Conservation (phyloP, 2,797 vertebrate species). For the Enteromius unitaeniatus region DNA sequence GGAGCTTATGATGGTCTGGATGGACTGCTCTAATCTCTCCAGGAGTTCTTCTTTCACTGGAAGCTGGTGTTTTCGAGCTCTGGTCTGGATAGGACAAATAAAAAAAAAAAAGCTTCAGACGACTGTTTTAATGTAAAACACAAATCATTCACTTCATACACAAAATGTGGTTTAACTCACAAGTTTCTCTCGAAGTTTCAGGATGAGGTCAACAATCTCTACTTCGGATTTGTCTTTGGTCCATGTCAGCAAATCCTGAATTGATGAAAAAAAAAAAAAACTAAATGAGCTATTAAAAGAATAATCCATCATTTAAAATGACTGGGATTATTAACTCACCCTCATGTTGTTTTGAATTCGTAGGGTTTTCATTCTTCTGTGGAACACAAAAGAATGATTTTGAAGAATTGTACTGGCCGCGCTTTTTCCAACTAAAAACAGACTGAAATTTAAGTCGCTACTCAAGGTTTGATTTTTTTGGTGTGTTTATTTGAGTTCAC, state of each 20-base stretch:
- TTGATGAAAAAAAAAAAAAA: neutral
- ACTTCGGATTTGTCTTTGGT: constrained; percentile 94
- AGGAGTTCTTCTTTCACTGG: constrained; percentile 82
- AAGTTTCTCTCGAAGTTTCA: constrained; percentile 93
- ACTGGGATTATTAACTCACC: neutral
- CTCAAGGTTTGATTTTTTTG: neutral
- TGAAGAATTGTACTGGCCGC: neutral
- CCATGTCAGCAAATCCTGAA: constrained; percentile 88
- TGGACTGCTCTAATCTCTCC: constrained; percentile 75
- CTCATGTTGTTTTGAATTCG: constrained; percentile 1
- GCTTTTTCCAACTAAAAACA: constrained; percentile 15
- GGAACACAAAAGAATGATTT: constrained; percentile 35
- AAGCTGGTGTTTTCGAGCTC: constrained; percentile 82
- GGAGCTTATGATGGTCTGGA: constrained; percentile 77
- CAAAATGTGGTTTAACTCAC: constrained; percentile 69
- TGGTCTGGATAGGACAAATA: constrained; percentile 69
- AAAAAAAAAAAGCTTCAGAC: neutral
- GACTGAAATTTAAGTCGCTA: neutral
- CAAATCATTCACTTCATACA: neutral
- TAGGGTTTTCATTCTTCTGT: constrained; percentile 16
- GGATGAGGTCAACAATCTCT: constrained; percentile 90
- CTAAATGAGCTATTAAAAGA: neutral
- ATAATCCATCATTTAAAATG: neutral
- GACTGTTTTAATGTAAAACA: neutral
- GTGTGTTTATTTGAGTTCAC: neutral